Evolutionary conservation across 2,797 vertebrate genomes (phyloP).

Genomic region (Fistularia tabacaria): DNA sequence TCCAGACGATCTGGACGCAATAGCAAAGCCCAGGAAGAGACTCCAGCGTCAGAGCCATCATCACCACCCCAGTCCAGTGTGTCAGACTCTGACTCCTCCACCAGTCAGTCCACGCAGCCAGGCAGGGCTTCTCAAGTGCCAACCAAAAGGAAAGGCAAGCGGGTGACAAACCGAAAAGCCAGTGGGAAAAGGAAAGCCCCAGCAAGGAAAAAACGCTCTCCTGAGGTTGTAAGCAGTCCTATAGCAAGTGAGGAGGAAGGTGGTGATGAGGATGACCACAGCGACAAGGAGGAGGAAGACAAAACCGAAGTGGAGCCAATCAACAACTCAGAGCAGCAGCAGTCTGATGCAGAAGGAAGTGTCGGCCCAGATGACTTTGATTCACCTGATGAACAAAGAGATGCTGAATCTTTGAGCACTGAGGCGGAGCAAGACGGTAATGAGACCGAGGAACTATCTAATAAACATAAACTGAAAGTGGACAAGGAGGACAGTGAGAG

Average conservation of each 20-base stretch:
- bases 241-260: slow-evolving; percentile 57
- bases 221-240: slow-evolving; percentile 44
- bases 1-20: slow-evolving; percentile 84
- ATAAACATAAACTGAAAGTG: slow-evolving; percentile 15
- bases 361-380: slow-evolving; percentile 18
- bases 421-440: slow-evolving; percentile 29
- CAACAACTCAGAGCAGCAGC: slow-evolving; percentile 25
- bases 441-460: slow-evolving; percentile 38
- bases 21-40: slow-evolving; percentile 74
- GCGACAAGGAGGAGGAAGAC: slow-evolving; percentile 28
- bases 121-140: slow-evolving; percentile 69
- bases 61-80: slow-evolving; percentile 70
- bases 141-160: slow-evolving; percentile 80
- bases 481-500: slow-evolving; percentile 12
- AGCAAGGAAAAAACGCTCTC: slow-evolving; percentile 48
- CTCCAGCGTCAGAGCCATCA: slow-evolving; percentile 68
- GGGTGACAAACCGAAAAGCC: slow-evolving; percentile 77
- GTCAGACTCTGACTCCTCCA: slow-evolving; percentile 78
- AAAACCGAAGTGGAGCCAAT: slow-evolving; percentile 33
- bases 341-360: slow-evolving; percentile 39
- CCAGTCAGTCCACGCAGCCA: slow-evolving; percentile 66
- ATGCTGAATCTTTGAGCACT: slow-evolving; percentile 1
- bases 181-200: slow-evolving; percentile 81
- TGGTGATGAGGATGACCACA: slow-evolving; percentile 8
- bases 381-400: slow-evolving; percentile 25